Base-by-base conservation (phyloP, 2,888 invertebrate species). In the Drosophila paracracens region DNA sequence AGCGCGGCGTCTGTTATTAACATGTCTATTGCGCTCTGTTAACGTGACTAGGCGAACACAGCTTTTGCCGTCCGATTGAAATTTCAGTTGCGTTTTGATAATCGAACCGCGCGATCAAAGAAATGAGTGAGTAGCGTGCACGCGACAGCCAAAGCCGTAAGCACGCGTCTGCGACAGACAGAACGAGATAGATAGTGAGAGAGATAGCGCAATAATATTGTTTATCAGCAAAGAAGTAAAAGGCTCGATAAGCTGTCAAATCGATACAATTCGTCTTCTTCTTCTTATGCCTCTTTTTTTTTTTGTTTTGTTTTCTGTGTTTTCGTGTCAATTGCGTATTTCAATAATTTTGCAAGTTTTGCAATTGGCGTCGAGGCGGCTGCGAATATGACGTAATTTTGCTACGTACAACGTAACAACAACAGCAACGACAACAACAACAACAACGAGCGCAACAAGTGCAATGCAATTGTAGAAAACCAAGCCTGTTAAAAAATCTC, bases 361-460 rank as follows among this genome's bases (percentile, higher is more conserved):
- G 70, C 38, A 46, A 69, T 60, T 71, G 82, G 80, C 87, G 80
- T 82, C 79, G 76, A 62, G 57, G 66, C 69, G 72, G 56, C 79
- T 79, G 66, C 64, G 65, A 75, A 76, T 81, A 88, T 86, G 85
- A 86, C 85, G 85, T 86, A 86, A 86, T 86, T 76, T 67, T 64
- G 69, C 48, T 48, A 70, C 71, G 82, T 77, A 70, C 76, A 74
- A 78, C 73, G 75, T 74, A 75, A 58, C 58, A 66, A 59, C 66
- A 70, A 48, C 38, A 63, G 33, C 46, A 70, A 35, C 43, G 50
- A 33, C 29, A 48, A 64, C 61, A 61, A 53, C 56, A 40, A 57
- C 56, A 40, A 57, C 59, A 38, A 53, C 25, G 43, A 51, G 69
- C 65, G 66, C 79, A 74, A 67, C 76, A 73, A 79, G 71, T 75